Evolutionary conservation across 2,888 invertebrate genomes (phyloP).

Genomic region (Polymixis lichenea): DNA sequence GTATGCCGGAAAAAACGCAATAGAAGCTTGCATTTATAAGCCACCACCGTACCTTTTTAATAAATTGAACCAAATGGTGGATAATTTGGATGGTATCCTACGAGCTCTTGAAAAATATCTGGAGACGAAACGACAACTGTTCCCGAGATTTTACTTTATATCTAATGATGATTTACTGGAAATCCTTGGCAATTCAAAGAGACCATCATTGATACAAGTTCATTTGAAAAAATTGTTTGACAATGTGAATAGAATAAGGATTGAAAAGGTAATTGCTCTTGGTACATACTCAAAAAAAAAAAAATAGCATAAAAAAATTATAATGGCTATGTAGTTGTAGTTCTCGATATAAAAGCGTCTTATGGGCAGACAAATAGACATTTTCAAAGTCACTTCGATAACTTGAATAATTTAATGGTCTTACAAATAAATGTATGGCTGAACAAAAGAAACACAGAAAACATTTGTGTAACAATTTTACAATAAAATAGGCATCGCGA

Average conservation of each 20-base stretch:
- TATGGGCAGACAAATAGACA: background rate
- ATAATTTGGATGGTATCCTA: slow-evolving; percentile 94
- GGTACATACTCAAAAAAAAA: too few relatives aligned
- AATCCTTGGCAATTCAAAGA: slow-evolving; percentile 96
- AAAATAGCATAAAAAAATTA: too few relatives aligned
- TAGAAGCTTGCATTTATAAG: slow-evolving; percentile 91
- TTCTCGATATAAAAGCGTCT: background rate
- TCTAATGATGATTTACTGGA: slow-evolving; percentile 93
- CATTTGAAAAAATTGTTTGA: slow-evolving; percentile 97
- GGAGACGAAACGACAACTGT: slow-evolving; percentile 96
- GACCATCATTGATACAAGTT: slow-evolving; percentile 95
- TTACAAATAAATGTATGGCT: too few relatives aligned
- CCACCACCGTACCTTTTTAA: slow-evolving; percentile 92
- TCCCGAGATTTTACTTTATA: slow-evolving; percentile 94
- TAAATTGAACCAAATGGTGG: slow-evolving; percentile 93
- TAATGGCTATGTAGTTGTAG: too few relatives aligned
- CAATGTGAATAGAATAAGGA: slow-evolving; percentile 94
- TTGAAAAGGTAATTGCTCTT: slow-evolving; percentile 90
- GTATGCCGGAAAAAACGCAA: slow-evolving; percentile 89
- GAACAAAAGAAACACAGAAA: too few relatives aligned
- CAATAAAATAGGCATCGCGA: too few relatives aligned
- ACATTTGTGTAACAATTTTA: too few relatives aligned
- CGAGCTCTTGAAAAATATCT: slow-evolving; percentile 96
- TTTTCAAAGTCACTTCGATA: too few relatives aligned
- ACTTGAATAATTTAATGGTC: too few relatives aligned